phyloP scores from a whole-genome alignment of 2,113 vertebrate genomes.

The Alethe diademata region DNA sequence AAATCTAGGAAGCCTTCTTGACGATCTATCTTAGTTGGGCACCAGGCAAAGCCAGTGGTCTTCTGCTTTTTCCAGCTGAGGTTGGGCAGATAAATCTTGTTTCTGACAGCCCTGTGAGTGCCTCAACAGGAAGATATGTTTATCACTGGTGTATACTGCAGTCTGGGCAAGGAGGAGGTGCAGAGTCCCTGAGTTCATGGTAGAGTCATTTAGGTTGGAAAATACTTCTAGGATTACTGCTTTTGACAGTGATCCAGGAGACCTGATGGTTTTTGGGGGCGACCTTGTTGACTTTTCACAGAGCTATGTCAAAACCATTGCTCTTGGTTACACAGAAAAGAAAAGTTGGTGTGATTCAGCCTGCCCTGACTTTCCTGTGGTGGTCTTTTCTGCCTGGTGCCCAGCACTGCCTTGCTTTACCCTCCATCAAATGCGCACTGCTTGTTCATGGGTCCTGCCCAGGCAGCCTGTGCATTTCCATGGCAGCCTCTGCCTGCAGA shows the following conservation, averaged over 20 bases:
- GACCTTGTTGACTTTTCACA: constrained; percentile 21
- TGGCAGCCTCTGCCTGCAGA: background rate
- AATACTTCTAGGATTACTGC: background rate
- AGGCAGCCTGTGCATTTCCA: background rate
- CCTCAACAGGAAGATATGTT: background rate
- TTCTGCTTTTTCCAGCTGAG: background rate
- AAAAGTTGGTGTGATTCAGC: background rate
- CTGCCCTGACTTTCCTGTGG: background rate
- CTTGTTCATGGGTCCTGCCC: background rate
- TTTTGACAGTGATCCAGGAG: background rate
- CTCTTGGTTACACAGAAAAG: background rate
- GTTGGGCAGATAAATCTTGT: background rate
- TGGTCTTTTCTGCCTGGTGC: background rate
- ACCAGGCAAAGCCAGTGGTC: background rate
- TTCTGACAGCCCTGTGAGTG: background rate
- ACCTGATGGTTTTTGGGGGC: background rate
- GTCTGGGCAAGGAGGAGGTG: background rate
- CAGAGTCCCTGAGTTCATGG: rapidly evolving
- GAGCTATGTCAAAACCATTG: constrained; percentile 12
- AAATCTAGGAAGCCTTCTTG: background rate
- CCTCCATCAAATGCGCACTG: background rate
- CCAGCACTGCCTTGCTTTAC: background rate
- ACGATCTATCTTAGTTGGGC: rapidly evolving
- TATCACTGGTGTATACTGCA: background rate
- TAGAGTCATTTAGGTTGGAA: background rate